phyloP scores from a whole-genome alignment of 2,888 invertebrate species.

The Petrophora chlorosata region DNA sequence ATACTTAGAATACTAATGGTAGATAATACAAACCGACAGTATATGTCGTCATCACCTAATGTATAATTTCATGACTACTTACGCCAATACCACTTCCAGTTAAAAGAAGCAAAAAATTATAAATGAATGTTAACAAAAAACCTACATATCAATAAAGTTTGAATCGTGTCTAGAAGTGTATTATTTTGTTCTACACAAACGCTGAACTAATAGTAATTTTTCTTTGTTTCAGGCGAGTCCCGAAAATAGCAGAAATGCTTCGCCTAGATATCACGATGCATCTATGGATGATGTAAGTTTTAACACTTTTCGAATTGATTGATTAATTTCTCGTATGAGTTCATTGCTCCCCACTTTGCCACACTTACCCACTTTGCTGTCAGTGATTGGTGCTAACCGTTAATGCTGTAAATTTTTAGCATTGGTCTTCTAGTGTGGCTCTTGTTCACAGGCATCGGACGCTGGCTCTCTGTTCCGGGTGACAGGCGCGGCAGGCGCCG shows the following conservation, averaged over 20 bases:
- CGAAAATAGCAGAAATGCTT: conserved; percentile 79
- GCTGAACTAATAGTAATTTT: no score
- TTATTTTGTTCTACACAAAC: no score
- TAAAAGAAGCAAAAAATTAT: conserved; percentile 6
- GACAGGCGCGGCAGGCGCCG: conserved; percentile 84
- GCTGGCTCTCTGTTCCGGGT: conserved; percentile 76
- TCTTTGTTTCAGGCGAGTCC: conserved; percentile 79
- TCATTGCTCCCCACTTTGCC: no score
- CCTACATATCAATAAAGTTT: no score
- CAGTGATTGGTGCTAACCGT: no score
- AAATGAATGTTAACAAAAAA: conserved; percentile 9
- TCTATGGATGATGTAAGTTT: conserved; percentile 79
- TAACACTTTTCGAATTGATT: conserved; percentile 1
- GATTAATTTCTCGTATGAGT: background rate
- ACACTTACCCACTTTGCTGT: background rate
- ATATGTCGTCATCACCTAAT: conserved; percentile 27
- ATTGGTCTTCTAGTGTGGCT: no score
- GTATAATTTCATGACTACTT: conserved; percentile 22
- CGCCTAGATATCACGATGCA: conserved; percentile 77
- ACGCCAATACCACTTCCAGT: conserved; percentile 16
- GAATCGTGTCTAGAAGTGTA: no score
- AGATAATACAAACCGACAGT: conserved; percentile 32
- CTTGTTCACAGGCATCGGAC: conserved; percentile 68
- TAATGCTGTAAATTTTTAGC: no score
- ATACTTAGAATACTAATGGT: conserved; percentile 67